These are phyloP conservation scores for Callosobruchus maculatus DNA, from an alignment of 2,888 invertebrate genomes.

Conservation along the genomic window DNA sequence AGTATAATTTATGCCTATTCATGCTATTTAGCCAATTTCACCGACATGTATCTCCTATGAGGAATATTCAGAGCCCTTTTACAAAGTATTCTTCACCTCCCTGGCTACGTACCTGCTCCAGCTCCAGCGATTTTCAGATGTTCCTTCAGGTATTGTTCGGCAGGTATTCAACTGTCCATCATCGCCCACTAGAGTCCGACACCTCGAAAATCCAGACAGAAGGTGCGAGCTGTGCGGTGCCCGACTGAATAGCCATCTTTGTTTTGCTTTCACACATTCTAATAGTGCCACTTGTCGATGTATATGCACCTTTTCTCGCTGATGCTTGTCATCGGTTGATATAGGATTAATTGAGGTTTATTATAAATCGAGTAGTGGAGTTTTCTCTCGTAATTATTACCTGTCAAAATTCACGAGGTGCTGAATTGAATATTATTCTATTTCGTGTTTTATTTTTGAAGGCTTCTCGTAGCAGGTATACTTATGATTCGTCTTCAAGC, in stretches of 20 bases:
- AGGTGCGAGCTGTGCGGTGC: background rate
- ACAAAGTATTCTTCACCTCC: too few relatives aligned
- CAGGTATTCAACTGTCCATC: background rate
- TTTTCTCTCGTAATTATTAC: background rate
- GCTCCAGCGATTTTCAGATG: background rate
- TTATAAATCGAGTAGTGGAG: background rate
- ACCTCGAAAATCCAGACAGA: background rate
- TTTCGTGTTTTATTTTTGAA: background rate
- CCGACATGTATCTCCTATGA: too few relatives aligned
- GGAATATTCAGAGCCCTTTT: too few relatives aligned
- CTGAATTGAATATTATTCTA: background rate
- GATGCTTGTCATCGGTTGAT: background rate
- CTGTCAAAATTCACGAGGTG: background rate
- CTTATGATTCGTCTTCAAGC: background rate
- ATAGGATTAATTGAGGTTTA: background rate
- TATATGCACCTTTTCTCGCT: background rate
- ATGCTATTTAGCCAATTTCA: too few relatives aligned
- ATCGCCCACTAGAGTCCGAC: background rate
- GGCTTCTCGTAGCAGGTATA: background rate
- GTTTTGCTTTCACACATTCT: background rate
- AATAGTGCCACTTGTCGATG: background rate
- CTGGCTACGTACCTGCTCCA: background rate
- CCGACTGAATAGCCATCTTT: background rate
- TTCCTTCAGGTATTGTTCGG: background rate
- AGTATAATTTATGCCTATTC: too few relatives aligned